phyloP scores from a whole-genome alignment of 2,888 invertebrate species.

The Sialis lutaria region DNA sequence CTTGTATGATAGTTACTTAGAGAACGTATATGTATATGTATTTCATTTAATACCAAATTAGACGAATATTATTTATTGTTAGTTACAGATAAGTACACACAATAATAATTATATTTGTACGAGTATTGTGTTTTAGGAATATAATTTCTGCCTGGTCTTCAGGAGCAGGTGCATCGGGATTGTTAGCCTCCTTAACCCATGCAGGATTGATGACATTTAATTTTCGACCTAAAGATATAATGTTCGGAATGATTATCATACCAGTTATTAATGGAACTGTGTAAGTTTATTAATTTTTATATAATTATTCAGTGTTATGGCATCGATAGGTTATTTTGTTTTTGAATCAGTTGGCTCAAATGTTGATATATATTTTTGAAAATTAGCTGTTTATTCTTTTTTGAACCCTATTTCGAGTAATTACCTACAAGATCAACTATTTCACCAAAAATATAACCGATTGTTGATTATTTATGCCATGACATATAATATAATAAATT shows the following conservation, averaged over 20 bases:
- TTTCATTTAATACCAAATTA: too few relatives aligned
- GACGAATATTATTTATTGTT: neutral
- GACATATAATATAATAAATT: too few relatives aligned
- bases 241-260: conserved; percentile 44
- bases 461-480: too few relatives aligned
- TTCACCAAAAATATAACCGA: too few relatives aligned
- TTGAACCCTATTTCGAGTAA: too few relatives aligned
- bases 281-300: conserved; percentile 14
- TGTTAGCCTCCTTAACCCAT: conserved; percentile 52
- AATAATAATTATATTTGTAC: neutral
- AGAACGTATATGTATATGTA: too few relatives aligned
- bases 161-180: conserved; percentile 61
- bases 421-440: too few relatives aligned
- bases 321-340: too few relatives aligned
- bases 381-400: too few relatives aligned
- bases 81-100: neutral
- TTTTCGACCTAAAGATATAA: conserved; percentile 32
- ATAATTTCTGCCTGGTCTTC: conserved; percentile 59
- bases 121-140: conserved; percentile 26
- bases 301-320: neutral
- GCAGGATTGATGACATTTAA: conserved; percentile 37
- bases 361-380: too few relatives aligned
- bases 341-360: too few relatives aligned
- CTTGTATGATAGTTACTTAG: too few relatives aligned
- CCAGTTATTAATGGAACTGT: conserved; percentile 39